Evolutionary conservation across 2,113 vertebrate genomes (phyloP), one percentile per base, ranked within the genome.

Genomic region (Jacana jacana): DNA sequence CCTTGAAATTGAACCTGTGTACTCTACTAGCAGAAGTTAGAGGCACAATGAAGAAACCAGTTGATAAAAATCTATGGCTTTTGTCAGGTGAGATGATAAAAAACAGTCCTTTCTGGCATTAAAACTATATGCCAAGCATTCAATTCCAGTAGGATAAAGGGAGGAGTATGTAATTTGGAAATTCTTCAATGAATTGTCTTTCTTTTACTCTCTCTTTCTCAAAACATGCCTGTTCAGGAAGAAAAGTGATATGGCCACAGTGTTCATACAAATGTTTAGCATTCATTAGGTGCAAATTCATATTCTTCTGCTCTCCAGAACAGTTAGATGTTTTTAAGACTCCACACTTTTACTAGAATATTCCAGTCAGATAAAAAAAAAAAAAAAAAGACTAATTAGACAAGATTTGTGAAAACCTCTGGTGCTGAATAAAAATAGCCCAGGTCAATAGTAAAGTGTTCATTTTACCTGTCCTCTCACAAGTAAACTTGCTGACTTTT

Each of bases 1-100:
- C 54, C 86, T 95, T 88, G 77, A 91, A 93, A 93, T 25, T 87
- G 73, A 92, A 90, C 77, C 52, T 68, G 27, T 52, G 40, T 76
- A 52, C 27, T 22, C 37, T 81, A 68, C 35, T 31, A 79, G 71
- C 17, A 66, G 16, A 73, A 88, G 20, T 60, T 35, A 68, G 49
- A 94, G 37, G 17, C 48, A 68, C 39, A 55, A 25, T 0, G 27
- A 68, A 64, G 39, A 68, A 97, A 73, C 10, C 12, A 79, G 52
- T 55, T 48, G 77, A 84, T 87, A 86, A 92, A 89, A 91, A 91
- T 69, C 69, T 69, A 57, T 64, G 61, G n/a, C 31, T 88, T 94
- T 86, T 35, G 39, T 88, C 51, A 72, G 52, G 33, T 2, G 4
- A 71, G 39, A 39, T 79, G 64, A 49, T 91, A n/a, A 69, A 60